Conservation (phyloP, 2,113 vertebrate genomes). For the Steatornis caripensis region DNA sequence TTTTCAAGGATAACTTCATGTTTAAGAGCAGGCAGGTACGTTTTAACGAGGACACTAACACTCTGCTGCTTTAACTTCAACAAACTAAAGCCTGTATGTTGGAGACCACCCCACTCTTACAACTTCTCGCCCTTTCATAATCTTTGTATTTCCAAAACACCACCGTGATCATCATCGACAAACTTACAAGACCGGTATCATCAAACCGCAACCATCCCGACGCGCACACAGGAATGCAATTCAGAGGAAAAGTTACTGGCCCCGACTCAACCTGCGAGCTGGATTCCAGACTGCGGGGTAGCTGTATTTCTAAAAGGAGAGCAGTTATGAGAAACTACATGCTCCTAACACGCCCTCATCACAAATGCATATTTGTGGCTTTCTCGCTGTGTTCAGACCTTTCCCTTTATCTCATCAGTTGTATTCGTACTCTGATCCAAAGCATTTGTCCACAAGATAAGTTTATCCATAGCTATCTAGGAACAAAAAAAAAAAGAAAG, state of each 20-base stretch:
- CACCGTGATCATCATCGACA: rapidly evolving
- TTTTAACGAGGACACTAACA: neutral
- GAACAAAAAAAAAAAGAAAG: neutral
- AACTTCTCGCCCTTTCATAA: too few species aligned
- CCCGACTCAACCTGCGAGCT: neutral
- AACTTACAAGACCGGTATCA: rapidly evolving
- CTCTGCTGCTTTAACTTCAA: neutral
- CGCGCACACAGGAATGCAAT: neutral
- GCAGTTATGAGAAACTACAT: neutral
- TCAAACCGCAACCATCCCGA: neutral
- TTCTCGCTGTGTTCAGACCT: neutral
- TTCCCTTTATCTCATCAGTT: conserved; percentile 37
- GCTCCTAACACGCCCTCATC: conserved; percentile 32
- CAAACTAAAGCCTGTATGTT: rapidly evolving
- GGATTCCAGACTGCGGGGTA: neutral
- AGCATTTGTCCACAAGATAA: neutral
- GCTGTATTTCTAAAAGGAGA: neutral
- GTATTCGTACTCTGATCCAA: neutral
- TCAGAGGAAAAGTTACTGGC: neutral
- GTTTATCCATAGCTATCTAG: neutral
- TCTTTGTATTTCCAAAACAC: neutral
- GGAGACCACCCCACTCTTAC: neutral
- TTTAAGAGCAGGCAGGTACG: neutral
- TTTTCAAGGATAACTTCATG: rapidly evolving
- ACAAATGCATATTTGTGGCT: conserved; percentile 44